Conservation (phyloP, 2,113 vertebrate genomes). For the human (Homo sapiens) region DNA sequence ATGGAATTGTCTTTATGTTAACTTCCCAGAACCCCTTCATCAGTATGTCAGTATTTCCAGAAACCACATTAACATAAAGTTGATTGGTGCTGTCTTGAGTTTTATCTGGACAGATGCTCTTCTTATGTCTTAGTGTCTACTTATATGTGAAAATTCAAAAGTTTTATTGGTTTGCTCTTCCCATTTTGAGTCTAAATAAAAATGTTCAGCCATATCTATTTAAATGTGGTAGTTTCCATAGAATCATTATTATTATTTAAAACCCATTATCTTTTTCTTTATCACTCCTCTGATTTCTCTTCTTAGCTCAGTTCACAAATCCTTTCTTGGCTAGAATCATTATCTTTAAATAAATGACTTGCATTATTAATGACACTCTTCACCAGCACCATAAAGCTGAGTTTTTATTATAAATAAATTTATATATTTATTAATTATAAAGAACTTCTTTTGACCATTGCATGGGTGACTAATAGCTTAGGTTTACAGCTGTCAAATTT, state of each 20-base stretch:
- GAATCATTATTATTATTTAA: neutral
- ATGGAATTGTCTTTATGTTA: neutral
- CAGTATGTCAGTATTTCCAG: neutral
- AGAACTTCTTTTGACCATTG: conserved; percentile 1
- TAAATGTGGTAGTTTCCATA: neutral
- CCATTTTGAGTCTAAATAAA: neutral
- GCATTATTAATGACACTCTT: neutral
- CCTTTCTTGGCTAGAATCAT: neutral
- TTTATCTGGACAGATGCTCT: neutral
- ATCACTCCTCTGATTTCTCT: neutral
- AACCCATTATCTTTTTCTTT: neutral
- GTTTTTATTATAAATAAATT: conserved; percentile 9
- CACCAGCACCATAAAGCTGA: neutral
- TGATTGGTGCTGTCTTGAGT: neutral
- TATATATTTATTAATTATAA: conserved; percentile 27
- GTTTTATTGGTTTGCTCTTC: neutral
- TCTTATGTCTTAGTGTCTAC: neutral
- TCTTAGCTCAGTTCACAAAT: neutral
- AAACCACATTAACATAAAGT: neutral
- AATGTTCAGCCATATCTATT: neutral
- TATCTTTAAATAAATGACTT: neutral
- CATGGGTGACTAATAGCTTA: conserved; percentile 16
- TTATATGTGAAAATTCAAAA: neutral
- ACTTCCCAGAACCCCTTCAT: neutral
- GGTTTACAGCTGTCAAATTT: conserved; percentile 22